Evolutionary conservation across 2,113 vertebrate species (phyloP).

Genomic region (Sprattus sprattus): DNA sequence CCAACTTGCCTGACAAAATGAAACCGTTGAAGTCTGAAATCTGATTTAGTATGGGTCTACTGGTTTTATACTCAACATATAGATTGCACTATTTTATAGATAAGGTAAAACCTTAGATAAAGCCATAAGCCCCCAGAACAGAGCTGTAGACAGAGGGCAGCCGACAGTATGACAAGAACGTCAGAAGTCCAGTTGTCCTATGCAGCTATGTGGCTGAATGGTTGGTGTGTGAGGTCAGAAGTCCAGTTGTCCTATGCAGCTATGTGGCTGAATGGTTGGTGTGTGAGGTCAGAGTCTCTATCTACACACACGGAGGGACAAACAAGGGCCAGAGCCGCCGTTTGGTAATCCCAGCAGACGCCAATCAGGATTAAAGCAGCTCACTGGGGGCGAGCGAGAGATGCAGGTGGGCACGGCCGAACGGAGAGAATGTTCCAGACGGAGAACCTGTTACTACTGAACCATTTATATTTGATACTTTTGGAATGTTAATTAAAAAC

Average conservation of each 20-base stretch:
- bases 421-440: background rate
- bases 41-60: background rate
- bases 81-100: background rate
- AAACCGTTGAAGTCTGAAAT: background rate
- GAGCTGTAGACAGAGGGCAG: background rate
- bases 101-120: background rate
- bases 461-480: background rate
- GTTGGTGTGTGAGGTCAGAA: background rate
- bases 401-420: background rate
- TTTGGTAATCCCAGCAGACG: background rate
- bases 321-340: background rate
- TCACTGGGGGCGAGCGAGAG: background rate
- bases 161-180: background rate
- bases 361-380: background rate
- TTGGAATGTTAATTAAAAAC: slow-evolving; percentile 12
- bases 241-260: background rate
- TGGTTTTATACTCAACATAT: background rate
- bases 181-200: background rate
- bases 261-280: background rate
- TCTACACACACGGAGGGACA: background rate
- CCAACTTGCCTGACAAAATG: background rate
- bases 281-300: background rate
- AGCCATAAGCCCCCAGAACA: background rate
- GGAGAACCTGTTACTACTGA: background rate
- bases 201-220: background rate